Base-by-base conservation (phyloP, 2,888 invertebrate genomes). In the Polyommatus iphigenia region DNA sequence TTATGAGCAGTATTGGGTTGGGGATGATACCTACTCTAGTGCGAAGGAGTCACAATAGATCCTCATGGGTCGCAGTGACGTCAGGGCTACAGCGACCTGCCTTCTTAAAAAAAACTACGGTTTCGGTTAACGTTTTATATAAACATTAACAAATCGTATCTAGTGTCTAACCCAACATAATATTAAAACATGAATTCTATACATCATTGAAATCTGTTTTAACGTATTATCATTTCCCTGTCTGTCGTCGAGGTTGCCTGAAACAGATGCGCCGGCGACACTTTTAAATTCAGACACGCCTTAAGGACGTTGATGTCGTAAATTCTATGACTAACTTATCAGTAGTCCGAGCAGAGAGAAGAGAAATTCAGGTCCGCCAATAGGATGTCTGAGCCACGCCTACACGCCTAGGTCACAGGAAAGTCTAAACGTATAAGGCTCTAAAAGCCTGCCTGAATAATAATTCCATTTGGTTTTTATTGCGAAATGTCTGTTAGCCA, bases 321-420 rank as follows among this genome's bases (percentile, higher is more conserved):
- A 78, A 79, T 78, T 75, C 79, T 79, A 78, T 83, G 83, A 83
- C 80, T 82, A 83, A 82, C 82, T 84, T 84, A 87, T 92, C 91
- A 89, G 85, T 85, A 92, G 87, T 90, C 91, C 80, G 80, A 85
- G 84, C 87, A 86, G 87, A 86, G 84, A 83, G 81, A 84, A 87
- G 91, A 89, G 91, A 92, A 92, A 92, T 92, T 91, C 91, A 90
- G 88, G 87, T 84, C 85, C 81, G 84, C 92, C 92, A 92, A 93
- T 93, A 84, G 84, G 83, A 83, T 82, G 83, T 85, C 85, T 85
- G 89, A 87, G 89, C 90, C 89, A 88, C 92, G 91, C 92, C 92
- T 83, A 91, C 91, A 80, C n/a, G 77, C 72, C 72, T 41, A 73
- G 75, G 75, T 54, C 54, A 75, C 24, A 50, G 24, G 75, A 50